Conservation (phyloP, 2,888 invertebrate species). For the Autographa pulchrina region DNA sequence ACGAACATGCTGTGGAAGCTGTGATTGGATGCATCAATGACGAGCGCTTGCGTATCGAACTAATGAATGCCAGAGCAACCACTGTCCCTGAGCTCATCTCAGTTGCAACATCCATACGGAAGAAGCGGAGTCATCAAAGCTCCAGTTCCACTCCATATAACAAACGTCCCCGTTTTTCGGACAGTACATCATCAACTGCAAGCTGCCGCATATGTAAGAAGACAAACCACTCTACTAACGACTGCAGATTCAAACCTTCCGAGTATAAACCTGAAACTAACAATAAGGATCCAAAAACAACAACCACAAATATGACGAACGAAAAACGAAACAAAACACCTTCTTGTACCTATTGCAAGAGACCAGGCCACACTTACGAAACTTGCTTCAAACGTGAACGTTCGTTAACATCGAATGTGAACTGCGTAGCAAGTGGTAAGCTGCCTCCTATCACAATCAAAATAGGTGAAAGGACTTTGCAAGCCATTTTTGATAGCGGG, state of each 20-base stretch:
- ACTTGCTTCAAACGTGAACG: constrained; percentile 54
- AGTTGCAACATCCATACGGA: constrained; percentile 53
- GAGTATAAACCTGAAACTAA: constrained; percentile 15
- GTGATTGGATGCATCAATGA: constrained; percentile 60
- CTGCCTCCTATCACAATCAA: constrained; percentile 33
- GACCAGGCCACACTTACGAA: constrained; percentile 54
- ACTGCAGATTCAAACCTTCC: constrained; percentile 30
- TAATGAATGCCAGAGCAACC: constrained; percentile 53
- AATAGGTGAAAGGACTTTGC: constrained; percentile 31
- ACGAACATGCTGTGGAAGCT: constrained; percentile 57
- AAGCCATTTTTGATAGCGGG: constrained; percentile 61
- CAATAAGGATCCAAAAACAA: constrained; percentile 24
- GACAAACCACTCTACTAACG: constrained; percentile 31
- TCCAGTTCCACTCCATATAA: not conserved
- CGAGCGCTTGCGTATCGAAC: constrained; percentile 56
- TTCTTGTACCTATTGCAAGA: constrained; percentile 52
- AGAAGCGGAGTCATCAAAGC: constrained; percentile 35
- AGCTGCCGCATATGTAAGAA: constrained; percentile 48
- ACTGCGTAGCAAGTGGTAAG: constrained; percentile 42
- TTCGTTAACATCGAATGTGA: constrained; percentile 50
- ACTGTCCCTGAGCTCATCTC: constrained; percentile 59
- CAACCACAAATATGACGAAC: constrained; percentile 8
- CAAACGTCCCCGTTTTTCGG: constrained; percentile 39
- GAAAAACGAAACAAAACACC: no score
- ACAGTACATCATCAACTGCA: constrained; percentile 6